Percentiles rank a stretch among this genome's conserved stretches.
Conservation (phyloP, 2,113 vertebrate species). For the Microtus richardsoni region DNA sequence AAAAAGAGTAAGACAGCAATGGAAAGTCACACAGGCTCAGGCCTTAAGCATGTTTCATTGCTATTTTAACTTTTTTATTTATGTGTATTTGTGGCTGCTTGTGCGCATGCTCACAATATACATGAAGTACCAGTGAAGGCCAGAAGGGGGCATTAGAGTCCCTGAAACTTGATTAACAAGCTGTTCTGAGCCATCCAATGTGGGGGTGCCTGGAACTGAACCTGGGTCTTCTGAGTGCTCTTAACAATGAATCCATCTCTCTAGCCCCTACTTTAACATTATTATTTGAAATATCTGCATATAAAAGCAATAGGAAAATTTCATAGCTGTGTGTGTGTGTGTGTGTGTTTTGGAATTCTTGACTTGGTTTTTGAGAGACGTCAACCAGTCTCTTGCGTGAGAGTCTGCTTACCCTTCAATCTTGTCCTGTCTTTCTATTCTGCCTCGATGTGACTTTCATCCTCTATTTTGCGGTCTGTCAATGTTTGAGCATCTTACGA, state of each 20-base stretch:
- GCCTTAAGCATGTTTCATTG: background rate
- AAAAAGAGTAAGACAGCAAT: background rate
- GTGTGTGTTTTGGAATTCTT: background rate
- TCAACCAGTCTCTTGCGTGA: background rate
- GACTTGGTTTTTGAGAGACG: background rate
- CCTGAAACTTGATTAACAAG: background rate
- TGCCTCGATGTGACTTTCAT: background rate
- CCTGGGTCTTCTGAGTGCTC: background rate
- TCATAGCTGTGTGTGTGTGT: background rate
- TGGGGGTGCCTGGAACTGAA: background rate
- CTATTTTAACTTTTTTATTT: background rate
- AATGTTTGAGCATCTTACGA: background rate
- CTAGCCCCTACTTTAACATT: no score
- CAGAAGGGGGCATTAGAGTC: background rate
- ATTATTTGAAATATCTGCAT: background rate
- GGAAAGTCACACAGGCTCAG: background rate
- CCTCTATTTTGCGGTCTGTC: background rate
- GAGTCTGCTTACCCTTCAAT: background rate
- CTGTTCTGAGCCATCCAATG: background rate
- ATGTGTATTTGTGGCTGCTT: background rate
- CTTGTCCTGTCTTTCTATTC: background rate
- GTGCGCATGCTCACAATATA: background rate
- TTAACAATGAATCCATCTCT: no score
- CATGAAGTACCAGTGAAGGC: background rate
- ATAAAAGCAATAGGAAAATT: background rate